Percentiles rank a stretch among this genome's conserved stretches.
These are phyloP conservation scores for Montifringilla adamsi DNA, from an alignment of 2,113 vertebrate genomes.

Conservation along the genomic window DNA sequence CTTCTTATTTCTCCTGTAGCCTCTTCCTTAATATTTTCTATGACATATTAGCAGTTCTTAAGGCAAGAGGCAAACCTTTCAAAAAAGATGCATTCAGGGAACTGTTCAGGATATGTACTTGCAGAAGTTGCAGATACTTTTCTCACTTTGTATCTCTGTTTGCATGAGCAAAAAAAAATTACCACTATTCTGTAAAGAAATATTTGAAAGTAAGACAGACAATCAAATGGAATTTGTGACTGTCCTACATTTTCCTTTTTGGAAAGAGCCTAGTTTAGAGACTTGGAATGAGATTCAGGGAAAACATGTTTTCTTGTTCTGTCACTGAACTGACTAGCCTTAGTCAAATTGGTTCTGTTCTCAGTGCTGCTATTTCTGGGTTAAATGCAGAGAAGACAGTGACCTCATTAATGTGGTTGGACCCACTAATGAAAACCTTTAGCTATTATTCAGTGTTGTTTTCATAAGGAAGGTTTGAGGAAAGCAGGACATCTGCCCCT, in stretches of 20 bases:
- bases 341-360: neutral
- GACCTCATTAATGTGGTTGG: neutral
- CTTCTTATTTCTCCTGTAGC: neutral
- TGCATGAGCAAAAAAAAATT: neutral
- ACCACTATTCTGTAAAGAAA: neutral
- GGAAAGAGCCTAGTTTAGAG: neutral
- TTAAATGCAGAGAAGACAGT: neutral
- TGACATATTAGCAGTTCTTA: neutral
- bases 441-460: neutral
- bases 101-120: neutral
- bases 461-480: neutral
- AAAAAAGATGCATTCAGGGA: neutral
- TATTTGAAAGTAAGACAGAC: neutral
- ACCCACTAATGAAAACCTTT: neutral
- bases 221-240: neutral
- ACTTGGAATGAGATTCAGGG: neutral
- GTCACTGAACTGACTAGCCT: neutral
- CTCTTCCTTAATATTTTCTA: neutral
- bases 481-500: neutral
- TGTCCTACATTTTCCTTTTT: neutral
- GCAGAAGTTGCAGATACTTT: neutral
- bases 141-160: neutral
- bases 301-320: neutral
- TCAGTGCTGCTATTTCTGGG: neutral
- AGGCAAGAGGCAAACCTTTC: neutral